Percentiles rank a stretch among this genome's conserved stretches.
Evolutionary conservation across 2,888 invertebrate species (phyloP).

Genomic region (Adineta ricciae): DNA sequence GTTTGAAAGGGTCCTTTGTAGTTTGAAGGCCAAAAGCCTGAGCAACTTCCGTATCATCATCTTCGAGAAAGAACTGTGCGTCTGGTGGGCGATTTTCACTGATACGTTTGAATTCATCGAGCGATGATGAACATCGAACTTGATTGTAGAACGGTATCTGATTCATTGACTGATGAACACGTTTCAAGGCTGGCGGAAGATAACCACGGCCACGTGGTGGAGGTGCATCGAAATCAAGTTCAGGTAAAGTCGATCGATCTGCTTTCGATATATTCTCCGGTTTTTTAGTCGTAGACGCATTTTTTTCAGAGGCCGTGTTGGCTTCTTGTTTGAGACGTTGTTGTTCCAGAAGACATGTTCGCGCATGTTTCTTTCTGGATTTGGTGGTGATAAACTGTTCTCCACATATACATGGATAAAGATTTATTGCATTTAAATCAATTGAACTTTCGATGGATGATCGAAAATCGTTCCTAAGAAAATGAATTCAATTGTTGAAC

Average conservation of each 20-base stretch:
- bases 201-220: background rate
- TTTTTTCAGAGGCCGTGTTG: background rate
- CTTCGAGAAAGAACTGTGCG: slow-evolving; percentile 11
- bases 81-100: slow-evolving; percentile 20
- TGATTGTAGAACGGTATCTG: background rate
- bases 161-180: background rate
- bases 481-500: background rate
- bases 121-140: background rate
- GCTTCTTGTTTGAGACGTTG: background rate
- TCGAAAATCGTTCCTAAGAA: background rate
- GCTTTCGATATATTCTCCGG: background rate
- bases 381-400: background rate
- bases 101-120: background rate
- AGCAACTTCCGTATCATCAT: slow-evolving; percentile 15
- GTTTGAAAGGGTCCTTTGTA: background rate
- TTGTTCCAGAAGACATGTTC: background rate
- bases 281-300: background rate
- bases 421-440: background rate
- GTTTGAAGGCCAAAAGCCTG: background rate
- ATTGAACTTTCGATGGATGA: background rate
- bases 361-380: background rate
- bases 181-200: background rate
- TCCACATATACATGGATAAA: slow-evolving; percentile 10
- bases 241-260: background rate
- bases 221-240: background rate